Evolutionary conservation across 2,113 vertebrate species (phyloP).

Genomic region (Hypanus sabinus): DNA sequence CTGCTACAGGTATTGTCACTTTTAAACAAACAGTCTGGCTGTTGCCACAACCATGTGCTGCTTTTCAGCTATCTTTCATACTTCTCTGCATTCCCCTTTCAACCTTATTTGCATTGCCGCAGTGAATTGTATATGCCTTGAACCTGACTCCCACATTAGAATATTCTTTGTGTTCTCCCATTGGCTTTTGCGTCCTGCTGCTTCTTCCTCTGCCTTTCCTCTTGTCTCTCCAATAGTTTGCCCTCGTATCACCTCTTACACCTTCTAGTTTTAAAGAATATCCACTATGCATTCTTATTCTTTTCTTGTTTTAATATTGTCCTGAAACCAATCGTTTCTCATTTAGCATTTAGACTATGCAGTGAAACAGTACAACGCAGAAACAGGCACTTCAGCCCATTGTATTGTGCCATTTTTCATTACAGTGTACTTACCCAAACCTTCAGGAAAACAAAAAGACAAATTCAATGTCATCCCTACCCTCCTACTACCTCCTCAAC

Average conservation of each 20-base stretch:
- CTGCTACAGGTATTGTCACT: too few species aligned
- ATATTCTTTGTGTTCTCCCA: neutral
- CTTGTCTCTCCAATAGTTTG: neutral
- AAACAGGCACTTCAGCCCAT: too few species aligned
- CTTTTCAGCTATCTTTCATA: neutral
- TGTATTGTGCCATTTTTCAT: too few species aligned
- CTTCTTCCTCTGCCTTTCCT: neutral
- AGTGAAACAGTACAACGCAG: too few species aligned
- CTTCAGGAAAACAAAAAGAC: neutral
- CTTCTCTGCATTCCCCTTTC: neutral
- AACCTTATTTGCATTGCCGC: neutral
- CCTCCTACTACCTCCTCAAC: too few species aligned
- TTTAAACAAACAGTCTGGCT: too few species aligned
- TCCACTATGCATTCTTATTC: neutral
- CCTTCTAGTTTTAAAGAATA: neutral
- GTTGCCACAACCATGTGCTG: neutral
- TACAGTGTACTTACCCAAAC: neutral
- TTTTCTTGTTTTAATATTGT: neutral
- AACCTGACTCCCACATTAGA: neutral
- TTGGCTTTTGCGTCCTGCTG: neutral
- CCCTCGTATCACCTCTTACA: neutral
- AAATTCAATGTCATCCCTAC: neutral
- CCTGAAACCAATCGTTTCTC: too few species aligned
- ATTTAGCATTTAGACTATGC: neutral
- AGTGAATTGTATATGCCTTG: neutral